Evolutionary conservation across 2,797 vertebrate genomes (phyloP), one percentile per base, ranked within the genome.

Genomic region (Clarias laeviceps): DNA sequence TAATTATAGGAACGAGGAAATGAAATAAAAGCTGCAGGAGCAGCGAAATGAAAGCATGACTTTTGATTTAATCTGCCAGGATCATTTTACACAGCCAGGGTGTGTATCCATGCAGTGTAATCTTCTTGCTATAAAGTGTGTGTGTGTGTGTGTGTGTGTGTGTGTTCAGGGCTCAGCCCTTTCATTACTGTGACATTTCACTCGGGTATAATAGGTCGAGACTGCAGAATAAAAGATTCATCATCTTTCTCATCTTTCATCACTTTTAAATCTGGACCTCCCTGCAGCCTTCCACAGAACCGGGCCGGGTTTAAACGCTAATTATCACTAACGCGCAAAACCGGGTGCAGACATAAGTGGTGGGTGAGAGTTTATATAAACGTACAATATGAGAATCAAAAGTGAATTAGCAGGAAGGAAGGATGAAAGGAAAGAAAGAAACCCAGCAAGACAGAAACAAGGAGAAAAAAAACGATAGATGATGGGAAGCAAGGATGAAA

Each of bases 231-330:
- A 24, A 12, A 32, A 7, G 15, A 64, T 72, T 79, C 22, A 61
- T 82, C 24, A 32, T 88, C 84, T 74, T 64, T 85, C 81, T 85
- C 22, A 54, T 88, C 87, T 84, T 54, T 88, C 78, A 82, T 64
- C 82, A 66, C 70, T 22, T 59, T 70, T 65, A 29, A 78, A 77
- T 69, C 32, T 56, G 18, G 37, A 82, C n/a, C 37, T 74, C 8
- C 29, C 50, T 70, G 32, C 32, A 18, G 73, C 29, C 68, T 5
- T 54, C 50, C 50, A 14, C 50, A 54, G 50, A 54, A 14, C 50
- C 50, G 50, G 0, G 12, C 50, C 50, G 50, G 0, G 50, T 54
- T 14, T 54, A 68, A 68, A 68, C 65, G n/a, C 8, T n/a, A 62
- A 62, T 62, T 1, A 62, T n/a, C 61, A 62, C 8, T n/a, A n/a